Evolutionary conservation across 2,888 invertebrate genomes (phyloP).

Genomic region (Eupithecia subumbrata): DNA sequence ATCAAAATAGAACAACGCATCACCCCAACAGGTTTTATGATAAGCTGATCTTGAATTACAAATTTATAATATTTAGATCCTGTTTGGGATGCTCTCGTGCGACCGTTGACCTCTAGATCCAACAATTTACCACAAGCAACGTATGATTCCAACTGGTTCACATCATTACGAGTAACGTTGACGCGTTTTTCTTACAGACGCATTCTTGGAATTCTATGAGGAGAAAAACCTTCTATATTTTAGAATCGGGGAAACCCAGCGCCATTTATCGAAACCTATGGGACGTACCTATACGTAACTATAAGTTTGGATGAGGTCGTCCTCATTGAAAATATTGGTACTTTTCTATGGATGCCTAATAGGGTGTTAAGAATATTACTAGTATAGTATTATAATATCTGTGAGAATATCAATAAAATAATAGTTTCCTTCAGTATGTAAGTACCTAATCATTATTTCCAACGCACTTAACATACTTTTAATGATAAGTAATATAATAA

Average conservation of each 20-base stretch:
- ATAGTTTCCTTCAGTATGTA: too few relatives aligned
- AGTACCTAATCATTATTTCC: too few relatives aligned
- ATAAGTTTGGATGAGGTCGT: too few relatives aligned
- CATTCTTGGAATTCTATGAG: not conserved
- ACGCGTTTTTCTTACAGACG: not conserved
- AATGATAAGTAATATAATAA: too few relatives aligned
- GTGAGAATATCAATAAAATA: too few relatives aligned
- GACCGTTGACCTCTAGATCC: slow-evolving; percentile 35
- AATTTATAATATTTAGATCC: slow-evolving; percentile 18
- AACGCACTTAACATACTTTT: too few relatives aligned
- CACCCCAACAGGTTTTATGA: slow-evolving; percentile 1
- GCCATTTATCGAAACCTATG: not conserved
- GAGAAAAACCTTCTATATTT: not conserved
- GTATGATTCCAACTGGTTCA: not conserved
- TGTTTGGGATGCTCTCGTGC: slow-evolving; percentile 19
- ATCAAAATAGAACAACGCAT: slow-evolving; percentile 4
- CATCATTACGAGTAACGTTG: slow-evolving; percentile 4
- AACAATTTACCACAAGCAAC: slow-evolving; percentile 10
- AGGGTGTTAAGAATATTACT: too few relatives aligned
- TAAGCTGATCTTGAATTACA: slow-evolving; percentile 18
- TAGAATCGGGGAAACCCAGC: not conserved
- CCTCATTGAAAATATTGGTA: not conserved
- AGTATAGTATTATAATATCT: too few relatives aligned
- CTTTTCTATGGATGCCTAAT: too few relatives aligned
- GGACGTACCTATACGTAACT: not conserved